Percentiles rank a stretch among this genome's conserved stretches.
These are phyloP conservation scores for Carcina quercana DNA, from an alignment of 2,888 invertebrate genomes.

Conservation along the genomic window DNA sequence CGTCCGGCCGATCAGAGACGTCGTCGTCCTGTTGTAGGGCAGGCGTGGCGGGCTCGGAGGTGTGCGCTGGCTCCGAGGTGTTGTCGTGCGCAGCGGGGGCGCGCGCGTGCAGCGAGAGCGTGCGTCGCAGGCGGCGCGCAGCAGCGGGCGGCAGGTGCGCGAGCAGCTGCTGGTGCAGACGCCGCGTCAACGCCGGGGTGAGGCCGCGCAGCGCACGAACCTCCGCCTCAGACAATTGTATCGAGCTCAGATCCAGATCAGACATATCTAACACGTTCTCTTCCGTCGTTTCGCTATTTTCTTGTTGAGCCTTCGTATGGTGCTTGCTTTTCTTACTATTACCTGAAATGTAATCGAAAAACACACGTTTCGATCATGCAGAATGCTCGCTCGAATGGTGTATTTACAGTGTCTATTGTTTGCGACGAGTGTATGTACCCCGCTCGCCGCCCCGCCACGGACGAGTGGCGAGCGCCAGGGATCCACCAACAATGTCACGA, in stretches of 20 bases:
- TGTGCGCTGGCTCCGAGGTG: constrained; percentile 26
- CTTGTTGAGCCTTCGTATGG: constrained; percentile 31
- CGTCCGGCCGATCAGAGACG: constrained; percentile 7
- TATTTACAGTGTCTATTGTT: constrained; percentile 59
- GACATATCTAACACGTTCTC: constrained; percentile 66
- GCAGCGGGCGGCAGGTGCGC: constrained; percentile 82
- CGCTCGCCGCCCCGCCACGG: no score
- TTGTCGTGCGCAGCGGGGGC: constrained; percentile 16
- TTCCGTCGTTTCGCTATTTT: no score
- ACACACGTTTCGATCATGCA: constrained; percentile 74
- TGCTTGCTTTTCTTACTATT: constrained; percentile 59
- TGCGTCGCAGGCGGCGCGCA: constrained; percentile 78
- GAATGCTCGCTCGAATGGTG: constrained; percentile 61
- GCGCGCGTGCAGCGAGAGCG: constrained; percentile 70
- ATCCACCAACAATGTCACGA: no score
- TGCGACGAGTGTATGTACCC: no score
- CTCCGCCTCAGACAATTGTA: constrained; percentile 81
- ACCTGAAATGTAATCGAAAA: constrained; percentile 69
- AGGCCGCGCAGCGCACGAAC: constrained; percentile 79
- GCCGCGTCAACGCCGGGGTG: constrained; percentile 81
- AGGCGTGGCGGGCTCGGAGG: constrained; percentile 13
- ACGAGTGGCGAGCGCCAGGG: no score
- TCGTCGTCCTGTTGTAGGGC: constrained; percentile 25
- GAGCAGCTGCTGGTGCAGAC: constrained; percentile 81
- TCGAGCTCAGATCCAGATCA: constrained; percentile 79